Evolutionary conservation across 2,797 vertebrate genomes (phyloP).

Genomic region (Liparis tanakae): DNA sequence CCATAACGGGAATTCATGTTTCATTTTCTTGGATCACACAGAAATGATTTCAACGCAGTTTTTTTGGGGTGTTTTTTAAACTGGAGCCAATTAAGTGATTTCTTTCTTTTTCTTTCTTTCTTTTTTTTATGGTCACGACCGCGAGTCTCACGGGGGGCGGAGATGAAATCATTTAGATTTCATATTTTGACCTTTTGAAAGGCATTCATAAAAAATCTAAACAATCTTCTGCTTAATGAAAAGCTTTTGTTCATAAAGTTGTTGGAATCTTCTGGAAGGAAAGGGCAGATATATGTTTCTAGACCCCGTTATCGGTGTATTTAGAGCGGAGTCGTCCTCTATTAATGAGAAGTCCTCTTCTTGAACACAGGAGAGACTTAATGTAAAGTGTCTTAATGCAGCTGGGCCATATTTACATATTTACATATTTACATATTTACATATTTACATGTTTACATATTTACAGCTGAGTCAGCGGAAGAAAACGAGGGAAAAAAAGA

Average conservation of each 20-base stretch:
- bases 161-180: slow-evolving; percentile 57
- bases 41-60: slow-evolving; percentile 14
- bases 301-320: neutral
- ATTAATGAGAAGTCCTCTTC: neutral
- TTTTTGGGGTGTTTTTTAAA: slow-evolving; percentile 19
- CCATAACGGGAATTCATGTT: slow-evolving; percentile 28
- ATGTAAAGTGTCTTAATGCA: slow-evolving; percentile 16
- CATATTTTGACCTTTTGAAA: slow-evolving; percentile 62
- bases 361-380: neutral
- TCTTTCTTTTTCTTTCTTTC: neutral
- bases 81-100: slow-evolving; percentile 54
- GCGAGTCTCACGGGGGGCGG: slow-evolving; percentile 43
- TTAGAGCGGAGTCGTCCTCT: neutral
- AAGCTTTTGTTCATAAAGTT: slow-evolving; percentile 28
- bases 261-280: slow-evolving; percentile 22
- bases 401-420: slow-evolving; percentile 39
- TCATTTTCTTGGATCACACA: slow-evolving; percentile 29
- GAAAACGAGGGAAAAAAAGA: neutral
- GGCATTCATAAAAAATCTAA: slow-evolving; percentile 49
- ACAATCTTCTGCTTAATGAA: slow-evolving; percentile 64
- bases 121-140: slow-evolving; percentile 47
- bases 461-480: slow-evolving; percentile 34
- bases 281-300: slow-evolving; percentile 7
- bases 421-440: no score
- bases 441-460: slow-evolving; percentile 46